Evolutionary conservation across 1,140 invertebrate genomes (phyloP).

Genomic region (Drosophila teissieri): DNA sequence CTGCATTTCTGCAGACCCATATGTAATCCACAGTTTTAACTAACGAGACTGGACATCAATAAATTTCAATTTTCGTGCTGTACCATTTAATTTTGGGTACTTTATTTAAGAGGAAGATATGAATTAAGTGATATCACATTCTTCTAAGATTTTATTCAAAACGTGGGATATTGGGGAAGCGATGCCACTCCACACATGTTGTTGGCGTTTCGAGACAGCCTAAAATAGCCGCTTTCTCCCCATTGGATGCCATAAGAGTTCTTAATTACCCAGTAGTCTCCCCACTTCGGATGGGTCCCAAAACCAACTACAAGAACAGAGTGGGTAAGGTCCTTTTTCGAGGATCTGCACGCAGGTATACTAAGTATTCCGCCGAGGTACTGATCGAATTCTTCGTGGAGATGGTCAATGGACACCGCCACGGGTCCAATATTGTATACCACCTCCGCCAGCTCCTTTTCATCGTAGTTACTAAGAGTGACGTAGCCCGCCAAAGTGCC

Average conservation of each 20-base stretch:
- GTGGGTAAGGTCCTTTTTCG: not conserved
- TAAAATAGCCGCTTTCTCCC: conserved; percentile 88
- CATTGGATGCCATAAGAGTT: conserved; percentile 86
- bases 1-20: too few relatives aligned
- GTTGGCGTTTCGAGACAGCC: conserved; percentile 86
- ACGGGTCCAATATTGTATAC: conserved; percentile 88
- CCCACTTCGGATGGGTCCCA: conserved; percentile 59
- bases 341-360: conserved; percentile 87
- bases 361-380: conserved; percentile 25
- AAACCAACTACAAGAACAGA: conserved; percentile 91
- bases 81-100: too few relatives aligned
- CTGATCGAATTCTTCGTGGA: conserved; percentile 3
- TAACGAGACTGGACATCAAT: too few relatives aligned
- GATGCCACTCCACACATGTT: conserved; percentile 46
- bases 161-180: conserved; percentile 21
- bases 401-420: conserved; percentile 27
- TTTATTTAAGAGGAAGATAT: too few relatives aligned
- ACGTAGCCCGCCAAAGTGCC: conserved; percentile 77
- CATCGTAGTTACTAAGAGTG: conserved; percentile 87
- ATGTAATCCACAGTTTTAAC: too few relatives aligned
- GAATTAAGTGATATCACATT: too few relatives aligned
- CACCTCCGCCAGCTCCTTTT: conserved; percentile 88
- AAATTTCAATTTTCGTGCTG: too few relatives aligned
- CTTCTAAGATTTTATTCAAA: not conserved
- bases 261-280: conserved; percentile 89